Evolutionary conservation across 2,888 invertebrate genomes (phyloP).

Genomic region (Pteria penguin): DNA sequence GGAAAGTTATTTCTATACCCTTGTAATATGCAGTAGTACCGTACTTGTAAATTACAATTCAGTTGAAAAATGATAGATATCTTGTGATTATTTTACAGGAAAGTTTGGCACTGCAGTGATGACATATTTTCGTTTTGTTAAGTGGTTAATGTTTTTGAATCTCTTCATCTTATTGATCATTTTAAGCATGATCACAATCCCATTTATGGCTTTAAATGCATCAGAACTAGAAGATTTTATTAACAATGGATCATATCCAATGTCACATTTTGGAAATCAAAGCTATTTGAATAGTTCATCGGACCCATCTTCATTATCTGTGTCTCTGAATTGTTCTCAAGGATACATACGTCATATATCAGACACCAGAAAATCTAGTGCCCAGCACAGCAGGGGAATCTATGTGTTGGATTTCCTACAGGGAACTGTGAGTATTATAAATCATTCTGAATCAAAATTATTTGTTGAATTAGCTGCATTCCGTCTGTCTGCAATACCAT

Average conservation of each 20-base stretch:
- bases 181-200: constrained; percentile 86
- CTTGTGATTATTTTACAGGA: constrained; percentile 69
- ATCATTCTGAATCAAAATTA: no score
- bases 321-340: constrained; percentile 47
- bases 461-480: no score
- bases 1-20: no score
- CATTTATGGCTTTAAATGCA: constrained; percentile 80
- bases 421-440: constrained; percentile 76
- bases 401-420: constrained; percentile 70
- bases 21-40: no score
- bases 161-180: constrained; percentile 86
- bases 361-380: constrained; percentile 18
- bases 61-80: no score
- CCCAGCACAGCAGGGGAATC: constrained; percentile 29
- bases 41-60: no score
- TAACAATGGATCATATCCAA: not conserved
- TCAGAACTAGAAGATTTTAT: constrained; percentile 45
- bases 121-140: constrained; percentile 89
- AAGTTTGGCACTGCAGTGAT: constrained; percentile 80
- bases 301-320: not conserved
- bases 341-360: constrained; percentile 43
- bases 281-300: not conserved
- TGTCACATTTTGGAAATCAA: not conserved
- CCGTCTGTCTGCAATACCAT: no score
- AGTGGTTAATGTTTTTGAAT: constrained; percentile 92